These are phyloP conservation scores for Phylloscopus collybita DNA, from an alignment of 2,797 vertebrate genomes.

Conservation along the genomic window DNA sequence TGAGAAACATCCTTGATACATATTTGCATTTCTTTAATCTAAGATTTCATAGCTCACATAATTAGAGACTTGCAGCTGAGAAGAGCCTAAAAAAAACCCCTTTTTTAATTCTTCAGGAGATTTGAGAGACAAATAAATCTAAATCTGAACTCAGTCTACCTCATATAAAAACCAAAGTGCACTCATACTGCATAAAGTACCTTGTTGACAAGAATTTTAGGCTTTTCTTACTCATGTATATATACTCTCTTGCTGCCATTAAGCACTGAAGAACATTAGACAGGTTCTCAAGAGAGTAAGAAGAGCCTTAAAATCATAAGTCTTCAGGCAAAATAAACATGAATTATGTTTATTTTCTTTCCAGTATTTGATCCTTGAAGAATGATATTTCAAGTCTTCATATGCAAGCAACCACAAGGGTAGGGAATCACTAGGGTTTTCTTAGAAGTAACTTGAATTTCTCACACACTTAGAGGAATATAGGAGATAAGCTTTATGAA, in stretches of 20 bases:
- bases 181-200: background rate
- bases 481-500: background rate
- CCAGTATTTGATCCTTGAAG: background rate
- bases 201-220: background rate
- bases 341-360: background rate
- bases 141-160: background rate
- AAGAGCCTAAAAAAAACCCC: accelerated
- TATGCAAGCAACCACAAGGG: background rate
- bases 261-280: background rate
- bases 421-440: background rate
- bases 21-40: constrained; percentile 15
- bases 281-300: background rate
- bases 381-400: background rate
- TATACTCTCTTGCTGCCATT: background rate
- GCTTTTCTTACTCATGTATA: background rate
- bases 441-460: background rate
- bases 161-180: background rate
- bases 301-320: background rate
- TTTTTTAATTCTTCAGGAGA: background rate
- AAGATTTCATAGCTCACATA: background rate
- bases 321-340: background rate
- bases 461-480: background rate
- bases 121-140: background rate
- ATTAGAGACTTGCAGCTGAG: background rate
- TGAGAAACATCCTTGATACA: background rate